Evolutionary conservation across 2,113 vertebrate genomes (phyloP), one percentile per base, ranked within the genome.

Genomic region (Cairina moschata): DNA sequence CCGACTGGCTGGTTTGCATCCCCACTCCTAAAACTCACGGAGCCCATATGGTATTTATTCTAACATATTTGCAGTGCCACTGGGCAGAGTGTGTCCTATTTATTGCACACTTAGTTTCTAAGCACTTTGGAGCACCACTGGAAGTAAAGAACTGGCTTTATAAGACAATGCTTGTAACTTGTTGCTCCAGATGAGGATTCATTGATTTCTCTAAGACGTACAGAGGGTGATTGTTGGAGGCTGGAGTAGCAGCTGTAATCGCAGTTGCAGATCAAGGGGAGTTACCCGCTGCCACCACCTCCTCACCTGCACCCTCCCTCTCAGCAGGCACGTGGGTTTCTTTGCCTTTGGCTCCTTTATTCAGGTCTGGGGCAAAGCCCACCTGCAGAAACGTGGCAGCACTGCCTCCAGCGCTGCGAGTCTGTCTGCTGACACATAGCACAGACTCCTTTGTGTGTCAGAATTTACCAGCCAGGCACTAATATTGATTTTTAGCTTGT

Each of bases 271-370:
- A 23, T 10, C 1, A 1, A 3, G 2, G 14, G 32, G 25, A 52
- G n/a, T 32, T 75, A 11, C 44, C 25, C 44, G 8, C 36, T 74
- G 42, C 77, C 56, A 25, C 48, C 26, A 28, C 48, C 26, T 58
- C 54, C 65, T 36, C 18, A 71, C 16, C 7, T n/a, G 12, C 15
- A 73, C 21, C 29, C 28, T 25, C 29, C 9, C 13, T 63, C 50
- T 65, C 17, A 1, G 12, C 31, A 26, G 36, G 54, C 50, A 23
- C 0, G 0, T 6, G 15, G 25, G 13, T 26, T 46, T 8, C 55
- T 48, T 11, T 3, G 2, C 34, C 36, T 86, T 55, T 79, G 42
- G 50, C 42, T 59, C 42, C 29, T 59, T 69, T 48, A 25, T 46
- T 54, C 36, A 25, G 22, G 25, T 22, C 21, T 36, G 21, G 0